These are phyloP conservation scores for Falco punctatus DNA, from an alignment of 2,113 vertebrate species.

Conservation along the genomic window DNA sequence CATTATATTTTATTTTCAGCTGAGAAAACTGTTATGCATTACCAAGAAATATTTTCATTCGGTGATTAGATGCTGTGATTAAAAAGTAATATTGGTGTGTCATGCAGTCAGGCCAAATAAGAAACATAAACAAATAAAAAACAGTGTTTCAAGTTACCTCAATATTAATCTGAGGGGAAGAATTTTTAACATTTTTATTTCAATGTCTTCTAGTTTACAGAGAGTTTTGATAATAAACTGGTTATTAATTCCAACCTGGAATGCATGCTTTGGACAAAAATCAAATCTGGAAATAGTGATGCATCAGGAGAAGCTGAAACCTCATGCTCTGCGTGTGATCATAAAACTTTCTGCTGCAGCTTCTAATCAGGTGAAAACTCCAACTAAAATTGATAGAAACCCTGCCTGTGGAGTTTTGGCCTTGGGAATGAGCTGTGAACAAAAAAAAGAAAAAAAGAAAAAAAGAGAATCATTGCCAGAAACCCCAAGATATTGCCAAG, in stretches of 20 bases:
- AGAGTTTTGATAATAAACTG: background rate
- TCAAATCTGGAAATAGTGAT: background rate
- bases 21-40: slow-evolving; percentile 4
- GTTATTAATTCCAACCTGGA: background rate
- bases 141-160: background rate
- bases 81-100: background rate
- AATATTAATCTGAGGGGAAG: background rate
- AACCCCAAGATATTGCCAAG: background rate
- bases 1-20: slow-evolving; percentile 1
- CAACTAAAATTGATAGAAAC: background rate
- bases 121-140: background rate
- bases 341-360: background rate
- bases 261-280: background rate
- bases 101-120: background rate
- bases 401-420: background rate
- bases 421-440: background rate
- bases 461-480: background rate
- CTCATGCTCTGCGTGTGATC: fast-evolving
- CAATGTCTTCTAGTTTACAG: background rate
- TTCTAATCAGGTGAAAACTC: slow-evolving; percentile 24
- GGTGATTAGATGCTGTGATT: background rate
- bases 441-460: background rate
- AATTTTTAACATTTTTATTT: background rate
- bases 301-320: background rate
- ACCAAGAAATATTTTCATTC: background rate